Evolutionary conservation across 1,140 invertebrate species (phyloP), one percentile per base, ranked within the genome.

Genomic region (Drosophila ironensis): DNA sequence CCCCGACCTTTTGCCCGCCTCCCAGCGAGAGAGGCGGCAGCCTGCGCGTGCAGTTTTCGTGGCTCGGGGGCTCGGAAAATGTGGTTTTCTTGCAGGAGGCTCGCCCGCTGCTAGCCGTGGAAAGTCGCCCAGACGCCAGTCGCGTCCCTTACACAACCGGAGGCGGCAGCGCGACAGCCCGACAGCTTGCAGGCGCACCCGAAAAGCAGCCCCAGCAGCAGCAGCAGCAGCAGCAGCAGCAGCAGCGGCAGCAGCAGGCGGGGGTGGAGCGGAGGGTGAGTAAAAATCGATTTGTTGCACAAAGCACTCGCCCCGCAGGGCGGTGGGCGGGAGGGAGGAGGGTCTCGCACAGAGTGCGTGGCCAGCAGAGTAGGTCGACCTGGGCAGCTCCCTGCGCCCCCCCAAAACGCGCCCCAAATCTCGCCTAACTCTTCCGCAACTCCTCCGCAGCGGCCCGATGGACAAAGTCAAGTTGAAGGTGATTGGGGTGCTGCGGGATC

Each of bases 241-340:
- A 40, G 37, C 48, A 63, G 48, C 64, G 22, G 35, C 50, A 24
- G 60, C 48, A 51, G 59, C 59, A 72, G 33, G 14, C 14, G 33
- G 33, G 9, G 33, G 33, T 50, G 59, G 70, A 76, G 41, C 74
- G 70, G 71, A 87, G 75, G 78, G 80, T 84, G 71, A 86, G 80
- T 84, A 86, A 86, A 84, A 86, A 86, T 86, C 80, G 80, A 86
- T 86, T 87, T 86, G 80, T 86, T 86, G 80, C 80, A 84, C 80
- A 84, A 84, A 80, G 40, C 57, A 64, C 53, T 80, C 66, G 78
- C 70, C 38, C 60, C 78, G 76, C 51, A 74, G 53, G 28, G 63
- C 64, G 72, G 70, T 86, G 63, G 45, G 48, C 50, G 51, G 59
- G 59, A 52, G 45, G 42, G 28, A 57, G 48, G 67, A 44, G 44